Evolutionary conservation across 1,140 invertebrate species (phyloP), one percentile per base, ranked within the genome.

Genomic region (Heterodera carotae): DNA sequence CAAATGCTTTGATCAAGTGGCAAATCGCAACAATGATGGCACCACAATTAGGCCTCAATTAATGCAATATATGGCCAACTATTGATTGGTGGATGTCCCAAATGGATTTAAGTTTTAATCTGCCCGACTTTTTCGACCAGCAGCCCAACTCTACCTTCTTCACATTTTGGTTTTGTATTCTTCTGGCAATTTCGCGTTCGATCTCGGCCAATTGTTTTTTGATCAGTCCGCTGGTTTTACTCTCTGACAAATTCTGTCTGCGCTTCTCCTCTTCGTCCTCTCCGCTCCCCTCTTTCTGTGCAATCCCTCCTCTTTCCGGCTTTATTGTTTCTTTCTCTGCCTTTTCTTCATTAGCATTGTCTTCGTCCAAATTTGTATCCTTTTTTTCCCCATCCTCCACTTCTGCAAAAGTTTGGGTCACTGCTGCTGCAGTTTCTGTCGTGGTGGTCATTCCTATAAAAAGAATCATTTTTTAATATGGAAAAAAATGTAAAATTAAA

Each of bases 81-180:
- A n/a, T n/a, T n/a, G n/a, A n/a, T n/a, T n/a, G n/a, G n/a, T n/a
- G n/a, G n/a, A n/a, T n/a, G n/a, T n/a, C n/a, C n/a, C n/a, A n/a
- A n/a, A n/a, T n/a, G n/a, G n/a, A n/a, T n/a, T n/a, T n/a, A n/a
- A n/a, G n/a, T n/a, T n/a, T n/a, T n/a, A n/a, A n/a, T n/a, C n/a
- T n/a, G n/a, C n/a, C n/a, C n/a, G n/a, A n/a, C n/a, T n/a, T n/a
- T n/a, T n/a, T n/a, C n/a, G n/a, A n/a, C n/a, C n/a, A n/a, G n/a
- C n/a, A n/a, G n/a, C n/a, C n/a, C n/a, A n/a, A n/a, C 39, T 60
- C 29, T 3, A 86, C 85, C 83, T 86, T 84, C 81, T 82, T 84
- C 36, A 86, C 79, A 77, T 86, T 86, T 72, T 87, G 83, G 69
- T 86, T 86, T 74, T 86, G 85, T 34, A 87, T 81, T 25, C 86